Conservation (phyloP, 1,140 invertebrate genomes). For the Tetraneura akinire region DNA sequence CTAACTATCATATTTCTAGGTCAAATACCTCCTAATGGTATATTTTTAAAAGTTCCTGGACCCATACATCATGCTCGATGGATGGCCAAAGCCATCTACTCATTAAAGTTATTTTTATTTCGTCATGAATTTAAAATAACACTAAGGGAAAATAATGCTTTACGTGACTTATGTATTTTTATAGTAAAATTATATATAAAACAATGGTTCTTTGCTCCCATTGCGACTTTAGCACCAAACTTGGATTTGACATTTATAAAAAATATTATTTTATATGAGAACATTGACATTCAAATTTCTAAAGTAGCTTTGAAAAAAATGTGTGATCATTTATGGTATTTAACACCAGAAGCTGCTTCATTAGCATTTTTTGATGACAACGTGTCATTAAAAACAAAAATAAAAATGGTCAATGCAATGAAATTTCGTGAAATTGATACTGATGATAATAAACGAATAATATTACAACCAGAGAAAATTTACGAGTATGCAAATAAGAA, state of each 20-base stretch:
- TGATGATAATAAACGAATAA: conserved; percentile 4
- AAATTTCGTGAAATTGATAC: not conserved
- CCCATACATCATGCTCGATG: conserved; percentile 53
- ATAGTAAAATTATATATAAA: conserved; percentile 50
- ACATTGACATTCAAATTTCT: conserved; percentile 51
- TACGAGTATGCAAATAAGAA: not conserved
- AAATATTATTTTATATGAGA: conserved; percentile 46
- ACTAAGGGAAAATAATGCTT: conserved; percentile 10
- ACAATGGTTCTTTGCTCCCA: conserved; percentile 48
- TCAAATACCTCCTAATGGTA: not conserved
- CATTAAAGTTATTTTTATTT: conserved; percentile 53
- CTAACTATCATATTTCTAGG: not conserved
- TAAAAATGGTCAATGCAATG: conserved; percentile 46
- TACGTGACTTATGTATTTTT: conserved; percentile 52
- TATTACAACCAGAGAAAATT: conserved; percentile 1
- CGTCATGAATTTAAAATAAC: conserved; percentile 42
- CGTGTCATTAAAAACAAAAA: conserved; percentile 53
- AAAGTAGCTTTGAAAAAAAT: conserved; percentile 53
- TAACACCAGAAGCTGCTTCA: conserved; percentile 53
- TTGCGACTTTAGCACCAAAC: conserved; percentile 38
- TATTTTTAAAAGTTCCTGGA: conserved; percentile 20
- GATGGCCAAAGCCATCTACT: conserved; percentile 55
- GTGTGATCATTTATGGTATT: conserved; percentile 56
- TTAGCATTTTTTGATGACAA: conserved; percentile 56
- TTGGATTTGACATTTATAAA: conserved; percentile 49